Evolutionary conservation across 2,797 vertebrate genomes (phyloP).

Genomic region (Danio albolineatus): DNA sequence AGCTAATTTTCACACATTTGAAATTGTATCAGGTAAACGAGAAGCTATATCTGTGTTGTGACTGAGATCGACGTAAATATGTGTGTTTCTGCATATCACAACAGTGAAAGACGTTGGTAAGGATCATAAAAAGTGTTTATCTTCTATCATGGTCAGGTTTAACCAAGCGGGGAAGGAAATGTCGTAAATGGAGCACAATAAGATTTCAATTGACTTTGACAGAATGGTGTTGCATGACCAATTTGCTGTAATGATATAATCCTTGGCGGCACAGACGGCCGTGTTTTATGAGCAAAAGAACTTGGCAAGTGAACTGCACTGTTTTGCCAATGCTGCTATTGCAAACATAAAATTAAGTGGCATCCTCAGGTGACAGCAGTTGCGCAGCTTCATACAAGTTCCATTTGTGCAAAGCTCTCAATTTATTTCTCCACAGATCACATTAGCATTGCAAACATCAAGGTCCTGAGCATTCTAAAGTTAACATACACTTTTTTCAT

Average conservation of each 20-base stretch:
- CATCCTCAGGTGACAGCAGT: slow-evolving; percentile 44
- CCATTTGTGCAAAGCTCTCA: not conserved
- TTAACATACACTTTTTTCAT: slow-evolving; percentile 10
- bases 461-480: not conserved
- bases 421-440: slow-evolving; percentile 17
- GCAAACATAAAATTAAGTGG: slow-evolving; percentile 48
- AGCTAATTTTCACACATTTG: slow-evolving; percentile 44
- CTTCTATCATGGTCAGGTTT: slow-evolving; percentile 28
- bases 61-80: not conserved
- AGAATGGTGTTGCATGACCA: slow-evolving; percentile 63
- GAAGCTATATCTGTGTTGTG: slow-evolving; percentile 21
- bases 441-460: slow-evolving; percentile 1
- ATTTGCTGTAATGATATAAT: slow-evolving; percentile 57
- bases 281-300: slow-evolving; percentile 53
- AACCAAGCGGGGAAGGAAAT: slow-evolving; percentile 33
- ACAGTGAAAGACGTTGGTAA: too few relatives aligned
- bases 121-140: slow-evolving; percentile 6
- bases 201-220: slow-evolving; percentile 64
- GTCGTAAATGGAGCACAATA: slow-evolving; percentile 57
- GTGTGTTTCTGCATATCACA: slow-evolving; percentile 4
- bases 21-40: slow-evolving; percentile 64
- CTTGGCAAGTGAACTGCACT: slow-evolving; percentile 47
- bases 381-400: slow-evolving; percentile 9
- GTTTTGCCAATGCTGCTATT: slow-evolving; percentile 46
- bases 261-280: slow-evolving; percentile 49